phyloP scores from a whole-genome alignment of 2,113 vertebrate genomes.

The Hemiscyllium ocellatum region DNA sequence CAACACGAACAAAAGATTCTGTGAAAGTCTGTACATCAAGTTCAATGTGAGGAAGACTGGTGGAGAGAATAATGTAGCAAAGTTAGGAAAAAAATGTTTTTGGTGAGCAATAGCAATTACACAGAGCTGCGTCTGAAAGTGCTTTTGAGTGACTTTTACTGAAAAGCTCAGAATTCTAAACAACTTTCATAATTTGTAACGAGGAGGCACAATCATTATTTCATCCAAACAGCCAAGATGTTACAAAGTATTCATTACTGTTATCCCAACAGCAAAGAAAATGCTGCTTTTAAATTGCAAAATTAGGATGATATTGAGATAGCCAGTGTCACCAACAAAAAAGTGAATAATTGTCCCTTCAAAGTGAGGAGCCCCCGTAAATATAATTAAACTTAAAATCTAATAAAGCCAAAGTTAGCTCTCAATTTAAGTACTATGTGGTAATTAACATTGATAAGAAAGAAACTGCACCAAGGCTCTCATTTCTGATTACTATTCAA shows the following conservation, averaged over 20 bases:
- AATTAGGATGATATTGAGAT: not conserved
- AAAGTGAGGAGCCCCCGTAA: not conserved
- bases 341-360: not conserved
- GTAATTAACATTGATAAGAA: not conserved
- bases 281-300: not conserved
- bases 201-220: not conserved
- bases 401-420: not conserved
- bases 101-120: not conserved
- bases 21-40: not conserved
- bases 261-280: not conserved
- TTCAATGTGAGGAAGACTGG: not conserved
- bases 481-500: not conserved
- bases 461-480: not conserved
- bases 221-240: not conserved
- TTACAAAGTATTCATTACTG: not conserved
- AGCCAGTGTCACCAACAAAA: not conserved
- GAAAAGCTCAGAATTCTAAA: not conserved
- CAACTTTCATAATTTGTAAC: not conserved
- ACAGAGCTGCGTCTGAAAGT: not conserved
- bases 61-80: not conserved
- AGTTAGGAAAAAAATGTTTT: not conserved
- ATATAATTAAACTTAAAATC: not conserved
- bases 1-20: not conserved
- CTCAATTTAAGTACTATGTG: not conserved
- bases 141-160: not conserved